These are phyloP conservation scores for Loripinus fragilis DNA, from an alignment of 2,888 invertebrate genomes.

Conservation along the genomic window DNA sequence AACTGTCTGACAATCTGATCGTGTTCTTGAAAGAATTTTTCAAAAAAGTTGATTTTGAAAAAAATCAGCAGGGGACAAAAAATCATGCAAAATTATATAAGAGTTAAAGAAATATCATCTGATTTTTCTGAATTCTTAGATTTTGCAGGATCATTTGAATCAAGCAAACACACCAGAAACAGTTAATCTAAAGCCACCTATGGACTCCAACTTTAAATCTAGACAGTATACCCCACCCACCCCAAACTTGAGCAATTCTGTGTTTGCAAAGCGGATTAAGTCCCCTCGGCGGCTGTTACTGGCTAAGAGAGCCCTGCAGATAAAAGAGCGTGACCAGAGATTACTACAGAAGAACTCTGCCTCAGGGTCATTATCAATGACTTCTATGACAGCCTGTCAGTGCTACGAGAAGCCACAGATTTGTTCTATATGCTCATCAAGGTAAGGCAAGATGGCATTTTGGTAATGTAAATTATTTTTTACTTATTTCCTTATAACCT, in stretches of 20 bases:
- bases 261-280: constrained; percentile 62
- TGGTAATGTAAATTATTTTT: no score
- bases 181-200: neutral
- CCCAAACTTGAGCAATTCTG: constrained; percentile 56
- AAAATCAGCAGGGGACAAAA: no score
- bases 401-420: constrained; percentile 89
- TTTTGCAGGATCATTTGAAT: constrained; percentile 3
- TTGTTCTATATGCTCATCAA: constrained; percentile 88
- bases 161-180: constrained; percentile 3
- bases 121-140: no score
- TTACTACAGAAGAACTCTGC: constrained; percentile 28
- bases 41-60: no score
- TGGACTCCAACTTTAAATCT: constrained; percentile 30
- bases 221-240: constrained; percentile 58
- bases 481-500: no score
- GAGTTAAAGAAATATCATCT: no score
- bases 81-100: no score
- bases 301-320: constrained; percentile 70
- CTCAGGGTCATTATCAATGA: constrained; percentile 17
- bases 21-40: no score
- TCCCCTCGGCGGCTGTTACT: constrained; percentile 75
- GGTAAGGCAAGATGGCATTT: no score
- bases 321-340: constrained; percentile 58
- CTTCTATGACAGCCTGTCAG: constrained; percentile 84
- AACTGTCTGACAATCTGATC: no score